Base-by-base conservation (phyloP, 2,888 invertebrate species). In the Thecocarcelia acutangulata region DNA sequence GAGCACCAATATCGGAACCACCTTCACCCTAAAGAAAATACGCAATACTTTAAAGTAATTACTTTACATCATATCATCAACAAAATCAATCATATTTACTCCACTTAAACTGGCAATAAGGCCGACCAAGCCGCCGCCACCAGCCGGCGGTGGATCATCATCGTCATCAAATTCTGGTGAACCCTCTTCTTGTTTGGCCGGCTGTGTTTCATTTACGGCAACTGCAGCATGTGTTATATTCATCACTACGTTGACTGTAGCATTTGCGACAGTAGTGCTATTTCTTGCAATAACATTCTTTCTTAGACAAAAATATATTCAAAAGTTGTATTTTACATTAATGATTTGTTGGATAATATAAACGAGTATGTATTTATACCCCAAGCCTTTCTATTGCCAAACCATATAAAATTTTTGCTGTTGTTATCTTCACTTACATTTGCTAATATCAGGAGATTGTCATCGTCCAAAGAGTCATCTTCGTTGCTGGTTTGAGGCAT, bases 1-100 rank as follows among this genome's bases (percentile, higher is more conserved):
- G 70, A 1, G 91, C 91, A 0, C 90, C 90, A 50, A 91, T 85
- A 85, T 91, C 91, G 8, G 90, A 91, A 15, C 90, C 91, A 37
- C 88, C 90, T 76, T 90, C 91, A 21, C 90, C 91, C 90, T 91
- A 44, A 56, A 63, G 0, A 46, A 11, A 40, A 54, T 42, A 37
- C 4, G 59, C 37, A 24, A 24, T 24, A 33, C 15, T 66, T 79
- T 46, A 13, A 52, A 48, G 61, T 42, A 0, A 46, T 73, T 40
- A 50, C 50, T 52, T 46, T 40, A n/a, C 28, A 46, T 46, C 13
- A 24, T 24, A 21, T n/a, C 33, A 6, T 33, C 1, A 50, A 24
- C 21, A 40, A 15, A 17, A n/a, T 19, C 12, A 37, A 8, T 44
- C 28, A 17, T 74, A 87, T 88, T 88, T 84, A 91, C 91, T 58